Conservation (phyloP, 1,140 invertebrate genomes). For the silkworm (Bombyx mori) region DNA sequence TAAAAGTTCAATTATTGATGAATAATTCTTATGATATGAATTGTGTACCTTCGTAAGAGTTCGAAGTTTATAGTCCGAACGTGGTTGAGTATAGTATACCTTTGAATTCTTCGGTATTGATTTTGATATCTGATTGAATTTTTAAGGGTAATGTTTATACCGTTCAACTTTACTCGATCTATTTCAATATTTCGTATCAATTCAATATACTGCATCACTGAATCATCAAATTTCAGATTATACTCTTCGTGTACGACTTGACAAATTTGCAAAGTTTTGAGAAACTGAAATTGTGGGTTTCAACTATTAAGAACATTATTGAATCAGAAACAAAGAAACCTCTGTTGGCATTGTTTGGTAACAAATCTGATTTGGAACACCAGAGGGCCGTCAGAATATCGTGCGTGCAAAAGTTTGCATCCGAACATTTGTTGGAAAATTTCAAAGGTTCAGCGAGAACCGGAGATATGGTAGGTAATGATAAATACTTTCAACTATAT, state of each 20-base stretch:
- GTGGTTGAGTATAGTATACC: no score
- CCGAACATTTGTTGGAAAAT: conserved; percentile 80
- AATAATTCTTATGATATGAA: no score
- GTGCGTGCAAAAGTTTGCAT: conserved; percentile 83
- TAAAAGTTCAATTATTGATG: no score
- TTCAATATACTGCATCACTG: no score
- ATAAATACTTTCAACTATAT: no score
- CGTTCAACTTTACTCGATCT: no score
- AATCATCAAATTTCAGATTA: conserved; percentile 72
- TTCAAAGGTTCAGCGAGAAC: conserved; percentile 90
- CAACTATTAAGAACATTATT: conserved; percentile 74
- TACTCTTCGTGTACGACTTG: conserved; percentile 90
- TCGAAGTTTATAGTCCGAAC: no score
- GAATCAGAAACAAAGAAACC: conserved; percentile 72
- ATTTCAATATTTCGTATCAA: no score
- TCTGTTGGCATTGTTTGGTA: conserved; percentile 84
- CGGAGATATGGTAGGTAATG: conserved; percentile 87
- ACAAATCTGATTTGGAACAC: conserved; percentile 93
- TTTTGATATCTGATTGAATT: no score
- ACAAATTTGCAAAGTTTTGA: conserved; percentile 88
- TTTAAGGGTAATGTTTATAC: no score
- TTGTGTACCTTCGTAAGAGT: no score
- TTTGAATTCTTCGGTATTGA: no score
- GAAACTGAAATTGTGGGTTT: conserved; percentile 82
- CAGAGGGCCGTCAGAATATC: conserved; percentile 85